Conservation (phyloP, 2,888 invertebrate genomes). For the Microctonus aethiopoides region DNA sequence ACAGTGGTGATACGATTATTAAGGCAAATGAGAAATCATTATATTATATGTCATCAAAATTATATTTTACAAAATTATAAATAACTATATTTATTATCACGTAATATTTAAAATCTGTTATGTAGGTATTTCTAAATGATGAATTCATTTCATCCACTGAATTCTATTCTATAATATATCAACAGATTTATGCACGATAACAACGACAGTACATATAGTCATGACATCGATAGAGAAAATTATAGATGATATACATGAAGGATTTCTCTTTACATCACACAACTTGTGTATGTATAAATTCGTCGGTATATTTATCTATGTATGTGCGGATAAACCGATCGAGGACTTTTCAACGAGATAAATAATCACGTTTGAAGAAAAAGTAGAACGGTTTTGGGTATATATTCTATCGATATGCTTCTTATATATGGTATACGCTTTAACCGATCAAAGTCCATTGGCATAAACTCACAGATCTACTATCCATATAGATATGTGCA, state of each 20-base stretch:
- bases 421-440: not conserved
- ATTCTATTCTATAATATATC: not conserved
- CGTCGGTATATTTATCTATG: not conserved
- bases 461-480: slow-evolving; percentile 12
- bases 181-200: not conserved
- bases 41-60: too few relatives aligned
- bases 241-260: not conserved
- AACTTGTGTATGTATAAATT: not conserved
- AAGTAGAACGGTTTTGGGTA: not conserved
- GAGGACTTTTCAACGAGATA: slow-evolving; percentile 13
- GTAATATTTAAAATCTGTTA: too few relatives aligned
- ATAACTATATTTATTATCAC: not conserved
- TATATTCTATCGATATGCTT: not conserved
- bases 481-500: slow-evolving; percentile 3
- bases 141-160: not conserved
- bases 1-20: too few relatives aligned
- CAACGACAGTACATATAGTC: not conserved
- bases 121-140: too few relatives aligned
- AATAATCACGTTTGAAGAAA: slow-evolving; percentile 10
- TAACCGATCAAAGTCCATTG: slow-evolving; percentile 23
- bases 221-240: not conserved
- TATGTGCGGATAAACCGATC: slow-evolving; percentile 1
- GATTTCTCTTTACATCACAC: not conserved
- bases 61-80: too few relatives aligned
- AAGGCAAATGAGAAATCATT: too few relatives aligned